Conservation (phyloP, 1,140 invertebrate genomes). For the Aphaenogaster floridana region DNA sequence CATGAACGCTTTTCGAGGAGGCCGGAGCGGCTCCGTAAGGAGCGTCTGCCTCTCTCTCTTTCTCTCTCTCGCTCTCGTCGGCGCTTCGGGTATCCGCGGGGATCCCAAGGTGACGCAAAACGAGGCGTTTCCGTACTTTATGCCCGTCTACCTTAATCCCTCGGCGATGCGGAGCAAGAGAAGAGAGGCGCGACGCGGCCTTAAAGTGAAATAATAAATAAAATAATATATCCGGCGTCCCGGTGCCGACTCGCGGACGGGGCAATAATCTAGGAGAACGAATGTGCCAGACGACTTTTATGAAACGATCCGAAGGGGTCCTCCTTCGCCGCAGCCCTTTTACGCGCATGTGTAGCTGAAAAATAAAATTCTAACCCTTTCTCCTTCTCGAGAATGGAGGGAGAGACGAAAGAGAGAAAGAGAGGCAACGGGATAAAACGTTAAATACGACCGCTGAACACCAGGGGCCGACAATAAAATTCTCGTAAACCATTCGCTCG, state of each 20-base stretch:
- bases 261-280: conserved; percentile 76
- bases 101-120: conserved; percentile 66
- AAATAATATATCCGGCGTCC: conserved; percentile 67
- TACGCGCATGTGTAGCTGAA: conserved; percentile 57
- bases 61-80: neutral
- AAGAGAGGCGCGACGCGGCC: conserved; percentile 44
- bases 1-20: conserved; percentile 37
- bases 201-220: conserved; percentile 77
- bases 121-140: conserved; percentile 69
- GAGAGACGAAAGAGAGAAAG: neutral
- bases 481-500: conserved; percentile 73
- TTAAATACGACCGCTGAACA: conserved; percentile 84
- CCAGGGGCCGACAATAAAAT: conserved; percentile 79
- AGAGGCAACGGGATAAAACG: conserved; percentile 82
- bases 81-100: conserved; percentile 37
- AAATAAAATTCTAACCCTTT: conserved; percentile 77
- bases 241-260: conserved; percentile 60
- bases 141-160: conserved; percentile 71
- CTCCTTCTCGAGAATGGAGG: conserved; percentile 8
- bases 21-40: neutral
- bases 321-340: conserved; percentile 45
- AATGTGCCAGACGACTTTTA: conserved; percentile 79
- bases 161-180: neutral
- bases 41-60: neutral
- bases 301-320: conserved; percentile 67